Evolutionary conservation across 2,797 vertebrate species (phyloP).

Genomic region (Podarcis lilfordi): DNA sequence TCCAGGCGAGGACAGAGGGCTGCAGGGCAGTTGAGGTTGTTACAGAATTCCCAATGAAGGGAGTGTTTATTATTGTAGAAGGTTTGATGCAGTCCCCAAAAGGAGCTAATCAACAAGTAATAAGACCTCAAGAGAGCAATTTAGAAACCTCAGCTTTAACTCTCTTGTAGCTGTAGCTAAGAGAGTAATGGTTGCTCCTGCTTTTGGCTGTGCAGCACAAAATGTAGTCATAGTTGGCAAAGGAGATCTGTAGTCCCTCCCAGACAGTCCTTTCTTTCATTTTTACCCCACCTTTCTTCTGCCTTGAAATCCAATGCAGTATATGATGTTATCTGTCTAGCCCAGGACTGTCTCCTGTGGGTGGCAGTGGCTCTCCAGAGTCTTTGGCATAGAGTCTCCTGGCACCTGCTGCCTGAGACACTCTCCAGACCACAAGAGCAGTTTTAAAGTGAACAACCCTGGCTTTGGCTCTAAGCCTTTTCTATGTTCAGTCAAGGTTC

Average conservation of each 20-base stretch:
- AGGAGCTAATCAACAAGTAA: conserved; percentile 94
- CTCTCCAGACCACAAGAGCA: too few species aligned
- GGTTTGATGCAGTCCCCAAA: conserved; percentile 90
- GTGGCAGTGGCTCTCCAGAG: too few species aligned
- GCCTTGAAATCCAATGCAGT: too few species aligned
- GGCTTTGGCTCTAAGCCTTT: neutral
- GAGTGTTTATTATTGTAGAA: conserved; percentile 87
- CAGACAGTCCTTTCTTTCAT: neutral
- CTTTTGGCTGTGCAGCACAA: neutral
- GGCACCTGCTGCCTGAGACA: neutral
- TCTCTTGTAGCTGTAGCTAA: conserved; percentile 79
- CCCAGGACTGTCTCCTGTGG: neutral
- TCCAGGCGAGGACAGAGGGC: conserved; percentile 18
- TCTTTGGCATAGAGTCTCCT: neutral
- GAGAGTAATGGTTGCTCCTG: conserved; percentile 21
- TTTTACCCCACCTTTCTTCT: too few species aligned
- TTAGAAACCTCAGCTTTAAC: conserved; percentile 89
- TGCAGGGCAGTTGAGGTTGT: conserved; percentile 46
- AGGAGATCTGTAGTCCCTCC: neutral
- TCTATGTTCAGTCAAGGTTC: neutral
- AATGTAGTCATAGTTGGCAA: neutral
- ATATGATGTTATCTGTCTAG: neutral
- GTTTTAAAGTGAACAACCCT: neutral
- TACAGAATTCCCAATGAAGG: conserved; percentile 69
- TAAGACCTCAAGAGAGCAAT: conserved; percentile 92